Percentiles rank a stretch among this genome's conserved stretches.
These are phyloP conservation scores for Lucinisca nassula DNA, from an alignment of 2,888 invertebrate species.

Conservation along the genomic window DNA sequence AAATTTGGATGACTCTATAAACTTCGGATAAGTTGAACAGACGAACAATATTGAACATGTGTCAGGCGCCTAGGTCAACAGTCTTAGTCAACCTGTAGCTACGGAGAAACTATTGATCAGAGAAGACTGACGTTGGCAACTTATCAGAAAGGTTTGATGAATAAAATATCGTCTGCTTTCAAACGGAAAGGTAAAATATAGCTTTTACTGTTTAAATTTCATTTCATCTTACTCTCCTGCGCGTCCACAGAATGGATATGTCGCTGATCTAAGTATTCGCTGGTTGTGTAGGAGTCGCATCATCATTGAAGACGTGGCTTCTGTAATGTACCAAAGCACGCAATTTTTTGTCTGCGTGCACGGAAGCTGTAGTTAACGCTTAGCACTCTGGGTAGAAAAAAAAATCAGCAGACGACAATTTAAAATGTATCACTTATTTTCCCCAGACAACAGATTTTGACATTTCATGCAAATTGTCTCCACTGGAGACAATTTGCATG, in stretches of 20 bases:
- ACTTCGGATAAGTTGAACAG: background rate
- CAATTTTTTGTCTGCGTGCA: too few relatives aligned
- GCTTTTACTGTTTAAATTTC: background rate
- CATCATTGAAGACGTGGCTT: background rate
- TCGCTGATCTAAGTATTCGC: background rate
- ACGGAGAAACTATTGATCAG: background rate
- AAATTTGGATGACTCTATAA: background rate
- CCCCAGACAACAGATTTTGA: too few relatives aligned
- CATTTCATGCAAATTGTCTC: too few relatives aligned
- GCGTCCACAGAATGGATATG: background rate
- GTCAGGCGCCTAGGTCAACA: background rate
- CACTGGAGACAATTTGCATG: too few relatives aligned
- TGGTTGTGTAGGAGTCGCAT: background rate
- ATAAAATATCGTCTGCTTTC: background rate
- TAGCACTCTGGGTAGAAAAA: too few relatives aligned
- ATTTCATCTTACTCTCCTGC: background rate
- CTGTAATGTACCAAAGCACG: too few relatives aligned
- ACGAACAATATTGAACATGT: background rate
- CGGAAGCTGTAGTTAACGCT: too few relatives aligned
- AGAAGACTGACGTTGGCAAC: background rate
- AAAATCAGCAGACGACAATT: too few relatives aligned
- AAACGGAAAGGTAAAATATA: background rate
- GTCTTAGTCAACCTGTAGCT: background rate
- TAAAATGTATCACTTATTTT: too few relatives aligned
- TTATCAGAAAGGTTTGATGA: background rate